Evolutionary conservation across 2,888 invertebrate species (phyloP).

Genomic region (Agriopis leucophaearia): DNA sequence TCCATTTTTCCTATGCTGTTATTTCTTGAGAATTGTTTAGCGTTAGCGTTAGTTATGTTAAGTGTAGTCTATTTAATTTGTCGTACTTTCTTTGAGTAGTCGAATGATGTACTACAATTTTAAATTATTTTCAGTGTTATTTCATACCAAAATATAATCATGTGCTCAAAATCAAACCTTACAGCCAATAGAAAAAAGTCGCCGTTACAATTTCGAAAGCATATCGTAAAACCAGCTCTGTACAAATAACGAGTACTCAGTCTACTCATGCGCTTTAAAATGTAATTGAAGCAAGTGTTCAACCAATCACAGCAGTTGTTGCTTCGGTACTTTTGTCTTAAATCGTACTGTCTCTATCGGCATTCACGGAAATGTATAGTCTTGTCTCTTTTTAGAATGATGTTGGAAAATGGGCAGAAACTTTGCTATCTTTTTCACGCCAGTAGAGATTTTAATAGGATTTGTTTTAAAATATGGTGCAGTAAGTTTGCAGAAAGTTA

Average conservation of each 20-base stretch:
- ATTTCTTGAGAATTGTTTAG: too few species aligned
- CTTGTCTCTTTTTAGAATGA: constrained; percentile 33
- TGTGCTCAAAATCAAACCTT: constrained; percentile 14
- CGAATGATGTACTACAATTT: background rate
- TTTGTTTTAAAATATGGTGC: constrained; percentile 3
- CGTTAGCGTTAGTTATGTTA: too few species aligned
- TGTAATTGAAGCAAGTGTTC: constrained; percentile 47
- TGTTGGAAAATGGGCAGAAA: constrained; percentile 38
- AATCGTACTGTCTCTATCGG: constrained; percentile 37
- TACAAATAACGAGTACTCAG: constrained; percentile 40
- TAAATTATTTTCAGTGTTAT: background rate
- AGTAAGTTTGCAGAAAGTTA: too few species aligned
- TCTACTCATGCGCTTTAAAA: constrained; percentile 39
- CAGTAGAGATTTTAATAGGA: constrained; percentile 2
- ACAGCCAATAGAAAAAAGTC: background rate
- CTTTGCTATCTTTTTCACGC: constrained; percentile 5
- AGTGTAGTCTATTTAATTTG: too few species aligned
- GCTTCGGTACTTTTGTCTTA: constrained; percentile 37
- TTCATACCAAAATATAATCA: background rate
- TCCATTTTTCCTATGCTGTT: too few species aligned
- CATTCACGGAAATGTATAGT: constrained; percentile 6
- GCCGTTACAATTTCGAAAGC: background rate
- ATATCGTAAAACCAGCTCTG: constrained; percentile 4
- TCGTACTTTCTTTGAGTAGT: background rate
- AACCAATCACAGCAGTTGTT: constrained; percentile 41